These are phyloP conservation scores for Mobula birostris DNA, from an alignment of 2,113 vertebrate genomes.

Conservation along the genomic window DNA sequence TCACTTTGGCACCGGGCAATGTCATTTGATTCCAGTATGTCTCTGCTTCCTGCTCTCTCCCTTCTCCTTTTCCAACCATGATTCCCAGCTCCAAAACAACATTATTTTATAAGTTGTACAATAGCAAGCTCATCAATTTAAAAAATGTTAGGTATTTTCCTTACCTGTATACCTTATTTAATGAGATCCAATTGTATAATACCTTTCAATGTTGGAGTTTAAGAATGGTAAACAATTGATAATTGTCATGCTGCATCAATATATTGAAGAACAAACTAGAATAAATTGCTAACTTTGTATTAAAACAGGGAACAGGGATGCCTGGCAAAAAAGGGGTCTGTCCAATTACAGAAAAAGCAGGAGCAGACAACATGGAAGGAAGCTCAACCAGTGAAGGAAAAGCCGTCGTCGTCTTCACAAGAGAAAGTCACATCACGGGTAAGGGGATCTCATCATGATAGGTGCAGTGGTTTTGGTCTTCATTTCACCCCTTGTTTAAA, in stretches of 20 bases:
- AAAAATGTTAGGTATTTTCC: background rate
- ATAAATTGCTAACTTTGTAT: background rate
- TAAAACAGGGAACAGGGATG: slow-evolving; percentile 13
- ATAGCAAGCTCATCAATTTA: background rate
- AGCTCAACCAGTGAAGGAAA: background rate
- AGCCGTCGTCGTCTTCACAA: background rate
- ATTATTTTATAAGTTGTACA: background rate
- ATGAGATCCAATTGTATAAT: background rate
- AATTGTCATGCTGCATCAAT: background rate
- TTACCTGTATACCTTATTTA: background rate
- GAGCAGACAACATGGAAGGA: background rate
- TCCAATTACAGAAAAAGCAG: background rate
- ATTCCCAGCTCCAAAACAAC: background rate
- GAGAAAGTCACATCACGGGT: background rate
- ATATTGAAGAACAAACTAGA: background rate
- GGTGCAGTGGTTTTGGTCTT: background rate
- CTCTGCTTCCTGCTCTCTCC: too few species aligned
- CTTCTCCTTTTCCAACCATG: too few species aligned
- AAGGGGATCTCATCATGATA: background rate
- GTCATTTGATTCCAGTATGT: too few species aligned
- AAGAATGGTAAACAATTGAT: background rate
- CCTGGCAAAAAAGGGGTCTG: background rate
- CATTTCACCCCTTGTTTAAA: background rate
- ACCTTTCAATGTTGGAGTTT: background rate
- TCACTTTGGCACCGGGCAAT: too few species aligned